A percentile compares a stretch with the other conserved stretches of the same genome.
phyloP scores from a whole-genome alignment of 2,113 vertebrate species.

The Dipodomys ordii region DNA sequence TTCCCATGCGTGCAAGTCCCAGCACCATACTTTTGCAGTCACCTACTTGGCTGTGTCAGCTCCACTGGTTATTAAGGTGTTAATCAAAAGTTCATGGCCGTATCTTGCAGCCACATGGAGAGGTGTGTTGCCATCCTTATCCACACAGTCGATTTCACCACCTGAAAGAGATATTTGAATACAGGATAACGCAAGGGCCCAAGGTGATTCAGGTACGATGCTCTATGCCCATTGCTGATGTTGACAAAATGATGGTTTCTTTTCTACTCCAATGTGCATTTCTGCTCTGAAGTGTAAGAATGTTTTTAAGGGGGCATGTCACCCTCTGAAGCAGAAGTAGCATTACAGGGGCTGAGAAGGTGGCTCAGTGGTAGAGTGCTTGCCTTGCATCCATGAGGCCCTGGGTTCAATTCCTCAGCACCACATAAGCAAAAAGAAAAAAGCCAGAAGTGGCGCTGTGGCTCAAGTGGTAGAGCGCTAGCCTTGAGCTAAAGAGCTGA shows the following conservation, averaged over 20 bases:
- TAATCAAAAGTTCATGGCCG: constrained; percentile 97
- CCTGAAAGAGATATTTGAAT: constrained; percentile 87
- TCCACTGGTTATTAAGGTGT: constrained; percentile 96
- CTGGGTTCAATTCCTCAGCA: no score
- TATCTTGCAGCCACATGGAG: constrained; percentile 97
- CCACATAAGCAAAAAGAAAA: no score
- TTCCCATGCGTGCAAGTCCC: neutral
- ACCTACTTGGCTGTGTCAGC: constrained; percentile 95
- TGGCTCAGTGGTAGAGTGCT: no score
- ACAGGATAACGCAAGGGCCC: constrained; percentile 38
- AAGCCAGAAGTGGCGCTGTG: no score
- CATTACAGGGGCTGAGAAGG: neutral
- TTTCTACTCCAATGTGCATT: neutral
- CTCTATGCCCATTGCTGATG: neutral
- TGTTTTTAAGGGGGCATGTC: neutral
- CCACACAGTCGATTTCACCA: constrained; percentile 96
- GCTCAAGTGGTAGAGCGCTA: no score
- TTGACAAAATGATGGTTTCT: neutral
- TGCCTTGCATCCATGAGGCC: no score
- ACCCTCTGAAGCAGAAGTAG: neutral
- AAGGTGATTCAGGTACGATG: neutral
- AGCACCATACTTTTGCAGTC: constrained; percentile 30
- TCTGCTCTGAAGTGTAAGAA: neutral
- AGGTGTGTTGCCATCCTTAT: constrained; percentile 98
- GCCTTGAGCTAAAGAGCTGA: no score